These are phyloP conservation scores for Nomada flava DNA, from an alignment of 2,888 invertebrate species.

Conservation along the genomic window DNA sequence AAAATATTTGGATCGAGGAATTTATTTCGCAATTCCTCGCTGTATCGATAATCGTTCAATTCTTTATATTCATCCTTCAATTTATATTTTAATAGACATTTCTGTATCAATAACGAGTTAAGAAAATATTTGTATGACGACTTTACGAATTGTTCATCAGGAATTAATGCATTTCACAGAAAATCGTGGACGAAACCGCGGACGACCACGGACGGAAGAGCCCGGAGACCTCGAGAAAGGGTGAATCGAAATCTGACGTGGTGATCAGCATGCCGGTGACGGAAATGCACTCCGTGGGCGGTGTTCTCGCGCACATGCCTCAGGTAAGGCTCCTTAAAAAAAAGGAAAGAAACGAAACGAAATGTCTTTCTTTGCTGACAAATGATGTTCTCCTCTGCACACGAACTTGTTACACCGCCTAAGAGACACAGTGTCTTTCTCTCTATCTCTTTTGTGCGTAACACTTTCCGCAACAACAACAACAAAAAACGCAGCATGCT, in stretches of 20 bases:
- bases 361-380: background rate
- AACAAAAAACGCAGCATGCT: slow-evolving; percentile 66
- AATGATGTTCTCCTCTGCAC: slow-evolving; percentile 27
- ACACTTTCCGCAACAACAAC: slow-evolving; percentile 48
- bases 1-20: too few relatives aligned
- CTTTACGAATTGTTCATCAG: too few relatives aligned
- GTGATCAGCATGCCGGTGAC: slow-evolving; percentile 87
- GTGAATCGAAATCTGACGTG: slow-evolving; percentile 87
- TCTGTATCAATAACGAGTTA: too few relatives aligned
- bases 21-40: too few relatives aligned
- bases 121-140: too few relatives aligned
- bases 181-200: slow-evolving; percentile 89
- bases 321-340: slow-evolving; percentile 88
- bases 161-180: slow-evolving; percentile 80
- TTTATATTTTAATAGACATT: too few relatives aligned
- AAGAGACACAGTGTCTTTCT: slow-evolving; percentile 41
- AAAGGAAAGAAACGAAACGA: background rate
- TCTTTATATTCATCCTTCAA: too few relatives aligned
- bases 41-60: too few relatives aligned
- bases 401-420: slow-evolving; percentile 45
- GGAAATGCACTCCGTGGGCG: slow-evolving; percentile 92
- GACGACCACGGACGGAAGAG: slow-evolving; percentile 89
- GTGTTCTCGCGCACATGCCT: slow-evolving; percentile 96
- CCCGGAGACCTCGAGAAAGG: slow-evolving; percentile 89
- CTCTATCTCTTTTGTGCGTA: slow-evolving; percentile 48